Conservation (phyloP, 1,140 invertebrate species). For the Oryctes rhinoceros region DNA sequence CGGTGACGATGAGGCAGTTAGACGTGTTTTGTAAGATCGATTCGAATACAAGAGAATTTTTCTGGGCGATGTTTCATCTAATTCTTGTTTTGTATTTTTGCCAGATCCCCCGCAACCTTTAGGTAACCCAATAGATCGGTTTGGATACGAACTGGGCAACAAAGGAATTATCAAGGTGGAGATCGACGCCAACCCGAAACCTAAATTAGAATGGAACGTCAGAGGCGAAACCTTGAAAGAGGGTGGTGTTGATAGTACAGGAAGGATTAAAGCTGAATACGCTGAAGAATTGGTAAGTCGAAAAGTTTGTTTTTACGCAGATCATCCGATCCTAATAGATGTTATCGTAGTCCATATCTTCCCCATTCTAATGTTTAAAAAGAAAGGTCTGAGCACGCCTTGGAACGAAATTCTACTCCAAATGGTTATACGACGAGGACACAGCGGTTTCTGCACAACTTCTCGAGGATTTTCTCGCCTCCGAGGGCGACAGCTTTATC, state of each 20-base stretch:
- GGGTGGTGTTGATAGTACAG: slow-evolving; percentile 63
- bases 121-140: slow-evolving; percentile 67
- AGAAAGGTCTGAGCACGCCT: no score
- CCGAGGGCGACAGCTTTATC: no score
- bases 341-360: no score
- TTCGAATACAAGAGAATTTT: background rate
- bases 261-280: slow-evolving; percentile 63
- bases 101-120: slow-evolving; percentile 70
- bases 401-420: no score
- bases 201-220: slow-evolving; percentile 72
- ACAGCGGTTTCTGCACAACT: no score
- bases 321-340: no score
- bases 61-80: background rate
- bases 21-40: slow-evolving; percentile 69
- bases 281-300: slow-evolving; percentile 63
- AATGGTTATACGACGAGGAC: no score
- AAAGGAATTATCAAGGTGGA: slow-evolving; percentile 74
- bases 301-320: background rate
- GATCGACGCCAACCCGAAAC: slow-evolving; percentile 73
- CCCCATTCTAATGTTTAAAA: no score
- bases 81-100: slow-evolving; percentile 46
- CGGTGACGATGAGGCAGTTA: slow-evolving; percentile 63
- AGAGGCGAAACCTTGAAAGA: slow-evolving; percentile 67
- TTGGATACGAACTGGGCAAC: slow-evolving; percentile 75
- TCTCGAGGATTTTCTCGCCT: no score